Base-by-base conservation (phyloP, 2,113 vertebrate genomes). In the Pterophyllum scalare region DNA sequence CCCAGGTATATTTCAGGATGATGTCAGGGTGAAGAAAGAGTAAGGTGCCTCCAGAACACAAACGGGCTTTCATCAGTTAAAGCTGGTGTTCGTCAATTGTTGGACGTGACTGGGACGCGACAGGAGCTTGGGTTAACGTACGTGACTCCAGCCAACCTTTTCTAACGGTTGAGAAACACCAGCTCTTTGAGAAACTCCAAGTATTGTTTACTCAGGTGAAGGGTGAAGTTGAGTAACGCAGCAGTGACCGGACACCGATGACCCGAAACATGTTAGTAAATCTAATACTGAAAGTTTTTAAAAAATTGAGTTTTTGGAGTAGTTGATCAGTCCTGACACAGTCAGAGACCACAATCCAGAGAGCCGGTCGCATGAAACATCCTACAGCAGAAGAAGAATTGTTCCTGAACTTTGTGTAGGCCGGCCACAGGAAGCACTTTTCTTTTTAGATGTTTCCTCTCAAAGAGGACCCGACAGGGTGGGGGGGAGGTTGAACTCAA, bases 141-240 rank as follows among this genome's bases (percentile, higher is more conserved):
- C 15, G 24, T 52, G 65, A 72, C 49, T 72, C 20, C 28, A 72
- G 65, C 49, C 43, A 52, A 52, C 10, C 10, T 52, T 52, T 31
- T 70, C 65, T 31, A 52, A 31, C 28, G 17, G 0, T 7, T 1
- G 24, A 49, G 24, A 70, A 70, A 3, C 43, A 19, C 65, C 24
- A 9, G 2, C 24, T 72, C 24, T 46, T 52, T 72, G 28, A 72
- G 43, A 31, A 72, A 52, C 0, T 9, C 15, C 17, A 33, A n/a
- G 43, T 52, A 72, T 14, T 72, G 46, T 26, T 72, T 54, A n/a
- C 67, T 54, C 0, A 19, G 67, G 46, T 72, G 46, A 54, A 54
- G 67, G 46, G 26, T 72, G 67, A 72, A 52, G 67, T 54, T 54
- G 67, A 26, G 46, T 54, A 54, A 72, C 14, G 46, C 67, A 31